Base-by-base conservation (phyloP, 1,140 invertebrate genomes). In the Penaeus chinensis region DNA sequence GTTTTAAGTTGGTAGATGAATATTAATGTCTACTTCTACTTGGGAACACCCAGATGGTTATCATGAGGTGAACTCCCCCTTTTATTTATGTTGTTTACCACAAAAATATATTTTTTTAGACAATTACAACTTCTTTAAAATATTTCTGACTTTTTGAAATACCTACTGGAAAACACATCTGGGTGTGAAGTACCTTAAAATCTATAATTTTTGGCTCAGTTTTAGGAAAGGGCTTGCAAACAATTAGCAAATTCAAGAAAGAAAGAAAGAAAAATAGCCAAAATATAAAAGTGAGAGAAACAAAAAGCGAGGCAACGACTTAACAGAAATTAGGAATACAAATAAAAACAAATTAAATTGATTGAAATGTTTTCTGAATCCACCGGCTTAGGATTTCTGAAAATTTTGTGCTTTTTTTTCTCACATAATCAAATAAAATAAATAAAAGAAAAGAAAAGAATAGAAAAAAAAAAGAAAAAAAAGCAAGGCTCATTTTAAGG, bases 191-290 rank as follows among this genome's bases (percentile, higher is more conserved):
- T 42, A 77, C 74, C 80, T 82, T 87, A 82, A 62, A 81, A 65
- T 77, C 69, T 87, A 87, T 87, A 63, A 87, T 82, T 87, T 87
- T 81, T 87, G 86, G 86, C 86, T 87, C 86, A 87, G 86, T 82
- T 71, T 82, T 79, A 74, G 47, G 62, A 18, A 71, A 27, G n/a
- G 74, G 74, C 27, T 32, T 74, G 84, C 13, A 47, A 69, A 66
- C 82, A 83, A 83, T 47, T 22, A 69, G 24, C 20, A 82, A 82
- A 32, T 61, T 18, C 24, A 76, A 76, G 13, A 65, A 32, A 63
- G 37, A 0, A 18, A 32, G 27, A 54, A 24, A 61, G 63, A 82
- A 42, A 10, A 69, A 54, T 71, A 69, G 42, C 19, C 71, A 74
- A 54, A 54, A 16, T 2, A 13, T 0, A 54, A 2, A 54, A 54